phyloP scores from a whole-genome alignment of 2,797 vertebrate species.

The Acanthurus leucopareius region DNA sequence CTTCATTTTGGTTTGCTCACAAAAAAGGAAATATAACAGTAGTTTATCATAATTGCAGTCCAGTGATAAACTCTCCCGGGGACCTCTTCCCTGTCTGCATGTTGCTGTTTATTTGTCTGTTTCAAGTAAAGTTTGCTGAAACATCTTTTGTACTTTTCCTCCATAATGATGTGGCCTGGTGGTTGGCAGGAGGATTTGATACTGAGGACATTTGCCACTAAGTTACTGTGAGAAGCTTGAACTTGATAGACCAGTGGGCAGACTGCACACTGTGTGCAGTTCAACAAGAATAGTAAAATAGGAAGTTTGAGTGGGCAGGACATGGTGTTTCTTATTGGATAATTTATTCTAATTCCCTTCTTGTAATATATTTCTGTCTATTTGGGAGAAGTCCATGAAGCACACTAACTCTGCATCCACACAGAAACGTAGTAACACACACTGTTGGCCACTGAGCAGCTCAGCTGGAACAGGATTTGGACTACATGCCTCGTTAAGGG shows the following conservation, averaged over 20 bases:
- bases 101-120: slow-evolving; percentile 6
- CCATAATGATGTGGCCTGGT: slow-evolving; percentile 30
- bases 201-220: slow-evolving; percentile 27
- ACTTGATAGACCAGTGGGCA: slow-evolving; percentile 29
- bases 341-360: not conserved
- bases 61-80: not conserved
- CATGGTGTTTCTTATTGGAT: not conserved
- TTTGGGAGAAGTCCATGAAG: not conserved
- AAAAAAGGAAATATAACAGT: no score
- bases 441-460: slow-evolving; percentile 31
- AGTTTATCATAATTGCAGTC: not conserved
- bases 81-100: slow-evolving; percentile 9
- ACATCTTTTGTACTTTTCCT: slow-evolving; percentile 38
- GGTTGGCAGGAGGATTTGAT: slow-evolving; percentile 31
- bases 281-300: slow-evolving; percentile 9
- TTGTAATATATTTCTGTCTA: not conserved
- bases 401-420: slow-evolving; percentile 3
- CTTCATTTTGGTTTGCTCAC: not conserved
- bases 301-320: slow-evolving; percentile 2
- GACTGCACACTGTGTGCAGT: slow-evolving; percentile 9
- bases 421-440: slow-evolving; percentile 14
- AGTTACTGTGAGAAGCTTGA: slow-evolving; percentile 20
- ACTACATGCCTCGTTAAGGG: slow-evolving; percentile 37
- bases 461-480: slow-evolving; percentile 44
- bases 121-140: slow-evolving; percentile 31